These are phyloP conservation scores for Taurulus bubalis DNA, from an alignment of 2,113 vertebrate genomes.

Conservation along the genomic window DNA sequence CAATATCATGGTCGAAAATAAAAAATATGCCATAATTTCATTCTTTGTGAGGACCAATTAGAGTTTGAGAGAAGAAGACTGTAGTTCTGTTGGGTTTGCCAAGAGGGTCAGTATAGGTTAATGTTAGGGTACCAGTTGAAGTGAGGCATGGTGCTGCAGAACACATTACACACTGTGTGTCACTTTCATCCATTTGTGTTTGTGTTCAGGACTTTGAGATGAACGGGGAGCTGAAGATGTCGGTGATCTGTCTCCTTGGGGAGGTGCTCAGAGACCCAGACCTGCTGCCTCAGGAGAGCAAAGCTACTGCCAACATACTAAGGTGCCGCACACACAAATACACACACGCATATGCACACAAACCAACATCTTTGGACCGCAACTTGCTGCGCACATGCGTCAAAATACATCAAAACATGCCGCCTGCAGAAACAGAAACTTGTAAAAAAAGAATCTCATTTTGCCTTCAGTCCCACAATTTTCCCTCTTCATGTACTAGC, in stretches of 20 bases:
- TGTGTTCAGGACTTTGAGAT: conserved; percentile 94
- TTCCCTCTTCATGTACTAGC: too few species aligned
- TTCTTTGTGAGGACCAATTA: neutral
- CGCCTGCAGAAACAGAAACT: too few species aligned
- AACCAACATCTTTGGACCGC: neutral
- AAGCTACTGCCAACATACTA: conserved; percentile 96
- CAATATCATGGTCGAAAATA: neutral
- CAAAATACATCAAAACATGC: neutral
- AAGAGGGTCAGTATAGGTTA: neutral
- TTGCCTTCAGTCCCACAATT: too few species aligned
- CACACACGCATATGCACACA: neutral
- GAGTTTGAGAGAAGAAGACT: neutral
- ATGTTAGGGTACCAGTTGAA: neutral
- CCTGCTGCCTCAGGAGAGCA: conserved; percentile 96
- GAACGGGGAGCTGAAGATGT: conserved; percentile 94
- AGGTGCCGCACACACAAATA: conserved; percentile 80
- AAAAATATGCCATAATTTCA: neutral
- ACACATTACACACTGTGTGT: neutral
- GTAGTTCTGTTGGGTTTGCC: too few species aligned
- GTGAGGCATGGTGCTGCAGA: neutral
- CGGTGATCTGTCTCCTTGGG: conserved; percentile 93
- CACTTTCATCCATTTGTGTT: neutral
- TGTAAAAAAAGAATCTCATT: too few species aligned
- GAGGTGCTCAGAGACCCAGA: conserved; percentile 97
- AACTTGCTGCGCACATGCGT: too few species aligned